Percentiles rank a stretch among this genome's conserved stretches.
These are phyloP conservation scores for Cyanoliseus patagonus DNA, from an alignment of 2,113 vertebrate genomes.

Conservation along the genomic window DNA sequence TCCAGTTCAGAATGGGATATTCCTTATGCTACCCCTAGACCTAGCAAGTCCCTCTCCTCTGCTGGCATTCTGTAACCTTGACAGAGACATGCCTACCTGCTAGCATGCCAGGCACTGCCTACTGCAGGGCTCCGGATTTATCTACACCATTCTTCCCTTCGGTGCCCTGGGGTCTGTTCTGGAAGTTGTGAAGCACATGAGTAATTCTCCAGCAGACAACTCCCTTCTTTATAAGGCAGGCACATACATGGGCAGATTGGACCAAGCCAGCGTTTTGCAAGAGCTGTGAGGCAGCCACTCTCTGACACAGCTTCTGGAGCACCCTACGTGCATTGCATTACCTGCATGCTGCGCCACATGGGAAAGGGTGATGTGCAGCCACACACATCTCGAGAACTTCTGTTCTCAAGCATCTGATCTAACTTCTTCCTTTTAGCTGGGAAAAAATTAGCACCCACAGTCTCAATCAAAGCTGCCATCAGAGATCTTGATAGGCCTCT, in stretches of 20 bases:
- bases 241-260: background rate
- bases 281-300: conserved; percentile 1
- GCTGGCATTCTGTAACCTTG: background rate
- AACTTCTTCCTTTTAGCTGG: background rate
- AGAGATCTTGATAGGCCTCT: background rate
- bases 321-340: rapidly evolving
- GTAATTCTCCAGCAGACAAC: conserved; percentile 31
- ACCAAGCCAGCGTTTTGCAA: conserved; percentile 33
- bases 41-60: background rate
- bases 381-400: background rate
- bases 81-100: background rate
- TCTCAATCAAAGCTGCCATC: background rate
- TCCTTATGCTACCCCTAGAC: background rate
- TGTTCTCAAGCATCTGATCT: background rate
- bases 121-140: background rate
- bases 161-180: background rate
- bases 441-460: background rate
- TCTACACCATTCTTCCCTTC: background rate
- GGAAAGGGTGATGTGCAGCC: background rate
- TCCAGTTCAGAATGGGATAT: background rate
- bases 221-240: conserved; percentile 34
- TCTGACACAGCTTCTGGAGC: background rate
- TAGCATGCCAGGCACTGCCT: background rate
- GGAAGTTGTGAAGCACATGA: conserved; percentile 30
- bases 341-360: background rate